Evolutionary conservation across 1,140 invertebrate species (phyloP), one percentile per base, ranked within the genome.

Genomic region (Rhopalosiphum maidis): DNA sequence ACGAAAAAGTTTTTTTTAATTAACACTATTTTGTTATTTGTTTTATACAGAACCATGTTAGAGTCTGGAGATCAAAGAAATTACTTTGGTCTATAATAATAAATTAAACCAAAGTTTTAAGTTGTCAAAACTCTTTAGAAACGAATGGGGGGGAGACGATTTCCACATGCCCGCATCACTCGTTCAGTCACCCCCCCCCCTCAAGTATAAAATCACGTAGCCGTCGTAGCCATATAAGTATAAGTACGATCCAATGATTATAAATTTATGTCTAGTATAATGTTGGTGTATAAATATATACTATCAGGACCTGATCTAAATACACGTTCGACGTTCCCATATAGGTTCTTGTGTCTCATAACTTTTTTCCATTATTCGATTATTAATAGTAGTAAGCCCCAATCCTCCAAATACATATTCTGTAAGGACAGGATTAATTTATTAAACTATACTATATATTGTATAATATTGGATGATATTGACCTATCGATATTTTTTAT

Each of bases 51-150:
- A 77, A 77, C 30, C n/a, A 30, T n/a, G 15, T 77, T n/a, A 5
- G 2, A 51, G 15, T 51, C 48, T 51, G 18, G 60, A 77, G 60
- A 77, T 77, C 30, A 77, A 77, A 77, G 60, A 77, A n/a, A n/a
- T 77, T n/a, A 77, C 60, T 77, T 77, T 77, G 30, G 60, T 77
- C 60, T n/a, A n/a, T 77, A 77, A 77, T 77, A 77, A 77, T n/a
- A 77, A 77, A 68, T 68, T 5, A 77, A 77, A 77, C 18, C 60
- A 77, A 68, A 77, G 60, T 77, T 77, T n/a, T n/a, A 77, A 77
- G 60, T 77, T n/a, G 60, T 77, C 60, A 77, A 77, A n/a, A 77
- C 30, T 77, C 60, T n/a, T 77, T 18, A n/a, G 60, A 77, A 77
- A 77, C 60, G 30, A n/a, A n/a, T 77, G 30, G 30, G 30, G 30